phyloP scores from a whole-genome alignment of 2,113 vertebrate species.

The Alligator mississippiensis region DNA sequence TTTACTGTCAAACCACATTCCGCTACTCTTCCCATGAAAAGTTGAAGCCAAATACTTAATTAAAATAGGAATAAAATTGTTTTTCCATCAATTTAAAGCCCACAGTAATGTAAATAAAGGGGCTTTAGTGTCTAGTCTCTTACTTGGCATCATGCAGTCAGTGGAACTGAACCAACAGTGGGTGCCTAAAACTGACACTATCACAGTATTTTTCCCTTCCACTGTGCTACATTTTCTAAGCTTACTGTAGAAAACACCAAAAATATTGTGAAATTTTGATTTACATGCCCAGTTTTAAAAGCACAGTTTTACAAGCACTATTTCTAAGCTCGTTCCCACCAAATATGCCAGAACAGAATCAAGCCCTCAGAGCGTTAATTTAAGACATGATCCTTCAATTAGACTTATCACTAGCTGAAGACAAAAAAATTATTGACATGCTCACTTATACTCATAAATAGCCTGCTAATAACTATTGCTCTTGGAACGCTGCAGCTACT shows the following conservation, averaged over 20 bases:
- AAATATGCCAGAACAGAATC: not conserved
- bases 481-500: not conserved
- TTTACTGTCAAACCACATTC: not conserved
- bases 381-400: not conserved
- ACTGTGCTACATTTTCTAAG: not conserved
- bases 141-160: not conserved
- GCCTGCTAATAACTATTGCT: not conserved
- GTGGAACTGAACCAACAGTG: not conserved
- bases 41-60: not conserved
- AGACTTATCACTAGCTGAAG: not conserved
- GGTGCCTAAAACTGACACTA: not conserved
- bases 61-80: not conserved
- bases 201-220: not conserved
- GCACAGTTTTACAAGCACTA: not conserved
- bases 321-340: not conserved
- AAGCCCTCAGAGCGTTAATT: not conserved
- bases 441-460: not conserved
- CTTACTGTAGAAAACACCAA: not conserved
- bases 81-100: not conserved
- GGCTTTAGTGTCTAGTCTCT: not conserved
- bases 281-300: not conserved
- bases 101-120: too few relatives aligned
- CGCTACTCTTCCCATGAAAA: not conserved
- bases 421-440: not conserved
- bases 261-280: not conserved